phyloP scores from a whole-genome alignment of 2,888 invertebrate genomes.

The Siphlonurus alternatus region DNA sequence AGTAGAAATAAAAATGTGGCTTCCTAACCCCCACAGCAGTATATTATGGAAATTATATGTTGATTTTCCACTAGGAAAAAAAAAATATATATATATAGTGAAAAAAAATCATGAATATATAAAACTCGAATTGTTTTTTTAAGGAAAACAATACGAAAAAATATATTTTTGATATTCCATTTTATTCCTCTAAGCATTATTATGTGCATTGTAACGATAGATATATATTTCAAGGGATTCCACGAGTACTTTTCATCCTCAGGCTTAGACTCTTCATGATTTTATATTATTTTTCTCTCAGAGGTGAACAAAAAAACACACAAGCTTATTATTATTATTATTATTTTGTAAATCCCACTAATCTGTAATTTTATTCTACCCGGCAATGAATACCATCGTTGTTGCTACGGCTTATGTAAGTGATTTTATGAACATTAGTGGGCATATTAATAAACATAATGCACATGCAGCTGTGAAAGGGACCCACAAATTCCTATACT shows the following conservation, averaged over 20 bases:
- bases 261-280: background rate
- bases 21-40: background rate
- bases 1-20: background rate
- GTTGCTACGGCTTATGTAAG: too few species aligned
- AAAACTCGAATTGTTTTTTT: background rate
- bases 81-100: too few species aligned
- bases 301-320: background rate
- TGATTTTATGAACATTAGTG: too few species aligned
- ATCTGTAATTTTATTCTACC: background rate
- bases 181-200: background rate
- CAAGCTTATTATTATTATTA: background rate
- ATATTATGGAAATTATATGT: background rate
- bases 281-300: background rate
- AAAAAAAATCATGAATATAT: background rate
- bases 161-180: background rate
- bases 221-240: background rate
- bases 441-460: too few species aligned
- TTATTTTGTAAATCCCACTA: background rate
- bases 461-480: too few species aligned
- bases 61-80: background rate
- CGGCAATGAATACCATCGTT: too few species aligned
- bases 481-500: too few species aligned
- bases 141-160: background rate
- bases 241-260: background rate
- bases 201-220: background rate